Evolutionary conservation across 2,888 invertebrate species (phyloP).

Genomic region (Drosophila ochracea): DNA sequence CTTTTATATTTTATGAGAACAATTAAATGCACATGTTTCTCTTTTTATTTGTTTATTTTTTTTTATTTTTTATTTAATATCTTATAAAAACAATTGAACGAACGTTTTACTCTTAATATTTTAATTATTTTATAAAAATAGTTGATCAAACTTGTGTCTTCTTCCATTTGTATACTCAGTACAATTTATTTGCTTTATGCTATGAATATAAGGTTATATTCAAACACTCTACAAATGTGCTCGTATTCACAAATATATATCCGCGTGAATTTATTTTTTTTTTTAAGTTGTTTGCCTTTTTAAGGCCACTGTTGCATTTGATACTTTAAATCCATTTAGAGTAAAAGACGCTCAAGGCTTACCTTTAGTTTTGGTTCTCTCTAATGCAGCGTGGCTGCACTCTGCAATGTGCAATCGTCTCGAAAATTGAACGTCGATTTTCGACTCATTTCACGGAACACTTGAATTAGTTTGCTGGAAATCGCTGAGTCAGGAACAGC

Average conservation of each 20-base stretch:
- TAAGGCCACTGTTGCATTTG: slow-evolving; percentile 1
- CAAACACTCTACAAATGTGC: neutral
- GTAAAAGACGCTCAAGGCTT: neutral
- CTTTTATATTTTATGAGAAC: neutral
- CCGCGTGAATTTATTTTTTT: neutral
- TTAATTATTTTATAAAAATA: neutral
- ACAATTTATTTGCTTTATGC: neutral
- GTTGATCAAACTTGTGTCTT: neutral
- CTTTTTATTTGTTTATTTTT: neutral
- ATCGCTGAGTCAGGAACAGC: slow-evolving; percentile 9
- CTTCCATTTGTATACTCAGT: neutral
- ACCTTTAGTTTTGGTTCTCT: slow-evolving; percentile 22
- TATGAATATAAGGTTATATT: neutral
- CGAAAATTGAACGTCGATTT: slow-evolving; percentile 84
- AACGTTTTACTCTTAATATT: neutral
- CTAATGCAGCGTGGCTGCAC: slow-evolving; percentile 19
- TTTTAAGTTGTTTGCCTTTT: slow-evolving; percentile 8
- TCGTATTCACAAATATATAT: neutral
- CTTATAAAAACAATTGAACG: neutral
- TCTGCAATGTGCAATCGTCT: slow-evolving; percentile 77
- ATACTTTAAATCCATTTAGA: slow-evolving; percentile 20
- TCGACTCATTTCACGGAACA: slow-evolving; percentile 84
- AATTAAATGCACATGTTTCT: neutral
- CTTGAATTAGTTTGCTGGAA: slow-evolving; percentile 74
- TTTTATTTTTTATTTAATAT: neutral